Conservation (phyloP, 2,888 invertebrate species). For the Xylophagus ater region DNA sequence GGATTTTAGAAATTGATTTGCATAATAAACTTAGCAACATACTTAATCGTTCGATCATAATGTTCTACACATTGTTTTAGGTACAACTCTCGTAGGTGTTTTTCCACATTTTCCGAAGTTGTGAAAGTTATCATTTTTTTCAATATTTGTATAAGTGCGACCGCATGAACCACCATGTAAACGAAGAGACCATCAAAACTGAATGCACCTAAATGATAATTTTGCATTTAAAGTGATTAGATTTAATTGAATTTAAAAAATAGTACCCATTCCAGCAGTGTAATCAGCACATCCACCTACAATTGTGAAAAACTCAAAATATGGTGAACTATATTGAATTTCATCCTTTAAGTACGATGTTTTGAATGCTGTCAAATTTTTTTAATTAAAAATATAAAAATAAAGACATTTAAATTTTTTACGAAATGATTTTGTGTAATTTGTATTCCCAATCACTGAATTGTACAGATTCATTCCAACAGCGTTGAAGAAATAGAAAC, state of each 20-base stretch:
- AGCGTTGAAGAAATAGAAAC: no score
- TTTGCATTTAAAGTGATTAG: background rate
- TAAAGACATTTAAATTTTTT: background rate
- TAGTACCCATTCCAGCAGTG: constrained; percentile 4
- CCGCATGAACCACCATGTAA: constrained; percentile 3
- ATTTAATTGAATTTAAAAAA: background rate
- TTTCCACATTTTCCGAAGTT: background rate
- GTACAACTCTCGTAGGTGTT: background rate
- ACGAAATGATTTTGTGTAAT: constrained; percentile 1
- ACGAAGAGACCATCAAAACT: constrained; percentile 6
- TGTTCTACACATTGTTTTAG: constrained; percentile 1
- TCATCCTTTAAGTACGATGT: constrained; percentile 4
- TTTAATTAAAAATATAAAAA: background rate
- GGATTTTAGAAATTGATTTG: background rate
- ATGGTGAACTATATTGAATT: background rate
- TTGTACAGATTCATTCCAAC: no score
- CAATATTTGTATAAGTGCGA: background rate
- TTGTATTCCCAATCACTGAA: background rate
- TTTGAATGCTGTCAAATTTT: background rate
- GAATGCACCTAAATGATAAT: constrained; percentile 1
- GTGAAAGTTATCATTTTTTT: constrained; percentile 6
- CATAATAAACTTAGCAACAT: background rate
- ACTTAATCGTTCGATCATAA: constrained; percentile 1
- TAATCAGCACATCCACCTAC: background rate
- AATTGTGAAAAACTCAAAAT: background rate